These are phyloP conservation scores for Hirtodrosophila alboralis DNA, from an alignment of 2,888 invertebrate genomes.

Conservation along the genomic window DNA sequence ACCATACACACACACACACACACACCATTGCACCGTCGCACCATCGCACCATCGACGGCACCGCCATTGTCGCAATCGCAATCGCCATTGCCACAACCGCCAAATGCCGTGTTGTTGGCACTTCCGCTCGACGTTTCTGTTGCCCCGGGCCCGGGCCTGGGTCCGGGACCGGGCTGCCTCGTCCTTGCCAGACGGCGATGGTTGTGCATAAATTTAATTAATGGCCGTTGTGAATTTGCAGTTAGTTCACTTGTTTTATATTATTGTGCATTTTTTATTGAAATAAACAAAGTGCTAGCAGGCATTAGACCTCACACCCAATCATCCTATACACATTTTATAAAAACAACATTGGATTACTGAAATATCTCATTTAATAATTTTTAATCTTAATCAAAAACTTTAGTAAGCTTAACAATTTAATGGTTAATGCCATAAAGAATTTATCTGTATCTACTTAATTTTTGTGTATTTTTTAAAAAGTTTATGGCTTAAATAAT, in stretches of 20 bases:
- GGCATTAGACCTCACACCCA: slow-evolving; percentile 22
- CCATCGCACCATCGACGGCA: slow-evolving; percentile 22
- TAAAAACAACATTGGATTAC: too few relatives aligned
- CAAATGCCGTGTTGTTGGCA: slow-evolving; percentile 56
- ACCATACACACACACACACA: neutral
- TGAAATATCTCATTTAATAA: too few relatives aligned
- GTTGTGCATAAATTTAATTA: slow-evolving; percentile 69
- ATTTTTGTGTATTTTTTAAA: too few relatives aligned
- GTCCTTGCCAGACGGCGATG: slow-evolving; percentile 28
- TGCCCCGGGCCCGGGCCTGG: slow-evolving; percentile 2
- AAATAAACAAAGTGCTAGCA: slow-evolving; percentile 44
- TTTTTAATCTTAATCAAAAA: too few relatives aligned
- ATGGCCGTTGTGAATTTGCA: slow-evolving; percentile 61
- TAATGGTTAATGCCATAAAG: too few relatives aligned
- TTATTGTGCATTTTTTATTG: slow-evolving; percentile 53
- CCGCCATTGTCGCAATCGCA: slow-evolving; percentile 44
- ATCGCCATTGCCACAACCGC: slow-evolving; percentile 21
- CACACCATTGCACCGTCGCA: slow-evolving; percentile 7
- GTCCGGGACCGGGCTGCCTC: slow-evolving; percentile 3
- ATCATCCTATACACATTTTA: slow-evolving; percentile 32
- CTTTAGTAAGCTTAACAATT: too few relatives aligned
- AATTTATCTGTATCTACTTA: too few relatives aligned
- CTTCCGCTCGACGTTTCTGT: slow-evolving; percentile 44
- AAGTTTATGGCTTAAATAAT: too few relatives aligned
- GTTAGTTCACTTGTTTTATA: slow-evolving; percentile 55